Conservation (phyloP, 2,113 vertebrate genomes). For the Hippopotamus amphibius region DNA sequence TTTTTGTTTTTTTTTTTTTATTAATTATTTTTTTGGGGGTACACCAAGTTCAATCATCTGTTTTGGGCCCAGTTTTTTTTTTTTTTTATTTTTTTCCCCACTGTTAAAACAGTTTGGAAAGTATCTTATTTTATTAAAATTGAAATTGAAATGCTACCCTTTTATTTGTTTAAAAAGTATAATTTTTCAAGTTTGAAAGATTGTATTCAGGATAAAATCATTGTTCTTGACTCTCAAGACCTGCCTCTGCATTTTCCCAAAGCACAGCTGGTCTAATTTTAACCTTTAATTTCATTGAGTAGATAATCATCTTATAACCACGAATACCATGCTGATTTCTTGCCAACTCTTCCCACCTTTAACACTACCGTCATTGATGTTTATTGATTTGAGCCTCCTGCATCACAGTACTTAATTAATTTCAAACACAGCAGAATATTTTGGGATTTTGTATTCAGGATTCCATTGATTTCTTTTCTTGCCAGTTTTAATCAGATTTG, state of each 20-base stretch:
- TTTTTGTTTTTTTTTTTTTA: neutral
- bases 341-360: slow-evolving; percentile 34
- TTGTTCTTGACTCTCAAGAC: slow-evolving; percentile 49
- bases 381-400: slow-evolving; percentile 64
- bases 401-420: slow-evolving; percentile 72
- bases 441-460: slow-evolving; percentile 43
- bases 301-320: neutral
- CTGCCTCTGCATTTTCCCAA: slow-evolving; percentile 24
- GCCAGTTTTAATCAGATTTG: slow-evolving; percentile 72
- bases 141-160: neutral
- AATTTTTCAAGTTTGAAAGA: slow-evolving; percentile 28
- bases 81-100: no score
- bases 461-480: slow-evolving; percentile 67
- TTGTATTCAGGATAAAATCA: neutral
- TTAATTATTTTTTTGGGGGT: no score
- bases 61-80: neutral
- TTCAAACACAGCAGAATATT: slow-evolving; percentile 74
- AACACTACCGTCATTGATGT: slow-evolving; percentile 57
- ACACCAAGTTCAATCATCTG: no score
- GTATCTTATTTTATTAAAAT: neutral
- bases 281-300: slow-evolving; percentile 72
- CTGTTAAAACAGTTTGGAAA: neutral
- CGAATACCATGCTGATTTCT: neutral
- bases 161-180: neutral
- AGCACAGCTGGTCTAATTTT: slow-evolving; percentile 59